Conservation (phyloP, 2,797 vertebrate species). For the Sciurus vulgaris region DNA sequence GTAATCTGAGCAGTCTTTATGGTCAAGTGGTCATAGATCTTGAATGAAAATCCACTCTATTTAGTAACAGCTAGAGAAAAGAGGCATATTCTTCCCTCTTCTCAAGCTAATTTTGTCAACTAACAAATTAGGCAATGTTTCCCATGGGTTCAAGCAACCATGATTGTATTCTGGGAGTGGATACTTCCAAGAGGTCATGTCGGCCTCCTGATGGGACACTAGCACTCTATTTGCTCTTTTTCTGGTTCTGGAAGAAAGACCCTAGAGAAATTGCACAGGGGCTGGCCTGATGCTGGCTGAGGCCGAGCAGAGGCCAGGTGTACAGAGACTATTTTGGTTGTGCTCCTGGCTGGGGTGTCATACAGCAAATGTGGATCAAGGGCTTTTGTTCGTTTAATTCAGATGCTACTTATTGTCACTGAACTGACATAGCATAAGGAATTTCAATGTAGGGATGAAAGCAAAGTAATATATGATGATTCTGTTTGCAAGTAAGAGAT, state of each 20-base stretch:
- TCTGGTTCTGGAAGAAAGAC: background rate
- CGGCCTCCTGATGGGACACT: background rate
- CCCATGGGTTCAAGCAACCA: background rate
- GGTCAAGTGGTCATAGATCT: background rate
- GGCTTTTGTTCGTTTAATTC: background rate
- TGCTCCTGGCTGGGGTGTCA: background rate
- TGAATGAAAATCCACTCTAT: conserved; percentile 15
- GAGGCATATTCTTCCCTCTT: background rate
- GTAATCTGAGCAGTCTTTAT: background rate
- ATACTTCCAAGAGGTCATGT: background rate
- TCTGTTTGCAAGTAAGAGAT: background rate
- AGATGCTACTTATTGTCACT: background rate
- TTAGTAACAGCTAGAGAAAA: conserved; percentile 44
- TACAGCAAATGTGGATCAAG: background rate
- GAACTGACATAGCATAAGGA: background rate
- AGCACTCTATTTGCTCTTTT: background rate
- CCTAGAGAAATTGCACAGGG: background rate
- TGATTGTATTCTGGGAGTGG: background rate
- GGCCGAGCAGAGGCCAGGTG: background rate
- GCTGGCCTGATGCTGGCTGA: background rate
- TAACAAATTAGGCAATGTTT: background rate
- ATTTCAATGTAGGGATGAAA: conserved; percentile 14
- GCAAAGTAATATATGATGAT: background rate
- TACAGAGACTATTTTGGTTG: background rate
- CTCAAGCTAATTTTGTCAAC: background rate